Percentiles rank a stretch among this genome's conserved stretches.
These are phyloP conservation scores for Paguma larvata DNA, from an alignment of 2,797 vertebrate genomes.

Conservation along the genomic window DNA sequence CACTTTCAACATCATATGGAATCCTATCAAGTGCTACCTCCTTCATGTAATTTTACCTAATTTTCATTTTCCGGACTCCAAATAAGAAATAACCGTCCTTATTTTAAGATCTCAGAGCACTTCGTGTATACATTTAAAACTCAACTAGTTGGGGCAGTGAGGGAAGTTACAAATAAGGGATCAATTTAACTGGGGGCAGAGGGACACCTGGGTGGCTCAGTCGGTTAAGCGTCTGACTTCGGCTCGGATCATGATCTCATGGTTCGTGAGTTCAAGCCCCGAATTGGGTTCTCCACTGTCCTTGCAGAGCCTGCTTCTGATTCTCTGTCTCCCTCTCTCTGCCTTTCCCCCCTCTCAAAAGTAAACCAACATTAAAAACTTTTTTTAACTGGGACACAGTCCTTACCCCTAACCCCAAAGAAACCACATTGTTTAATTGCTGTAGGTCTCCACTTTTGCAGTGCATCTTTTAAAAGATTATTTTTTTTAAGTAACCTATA, in stretches of 20 bases:
- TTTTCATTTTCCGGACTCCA: neutral
- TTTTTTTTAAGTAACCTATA: neutral
- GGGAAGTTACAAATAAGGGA: neutral
- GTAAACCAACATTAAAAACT: no score
- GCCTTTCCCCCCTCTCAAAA: no score
- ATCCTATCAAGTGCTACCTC: neutral
- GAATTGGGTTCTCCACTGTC: no score
- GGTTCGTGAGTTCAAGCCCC: no score
- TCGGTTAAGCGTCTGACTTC: no score
- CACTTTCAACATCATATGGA: neutral
- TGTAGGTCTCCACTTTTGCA: neutral
- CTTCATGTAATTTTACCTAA: neutral
- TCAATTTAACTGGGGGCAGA: neutral
- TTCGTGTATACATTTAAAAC: neutral
- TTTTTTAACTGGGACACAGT: no score
- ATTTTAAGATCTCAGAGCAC: neutral
- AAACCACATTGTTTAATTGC: neutral
- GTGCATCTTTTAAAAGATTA: neutral
- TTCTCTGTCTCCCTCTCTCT: no score
- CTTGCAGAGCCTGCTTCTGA: no score
- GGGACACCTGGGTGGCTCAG: no score
- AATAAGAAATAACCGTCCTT: neutral
- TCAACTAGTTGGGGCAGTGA: neutral
- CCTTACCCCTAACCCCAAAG: neutral
- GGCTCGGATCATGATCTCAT: no score